Evolutionary conservation across 2,113 vertebrate species (phyloP).

Genomic region (Aegotheles bennettii): DNA sequence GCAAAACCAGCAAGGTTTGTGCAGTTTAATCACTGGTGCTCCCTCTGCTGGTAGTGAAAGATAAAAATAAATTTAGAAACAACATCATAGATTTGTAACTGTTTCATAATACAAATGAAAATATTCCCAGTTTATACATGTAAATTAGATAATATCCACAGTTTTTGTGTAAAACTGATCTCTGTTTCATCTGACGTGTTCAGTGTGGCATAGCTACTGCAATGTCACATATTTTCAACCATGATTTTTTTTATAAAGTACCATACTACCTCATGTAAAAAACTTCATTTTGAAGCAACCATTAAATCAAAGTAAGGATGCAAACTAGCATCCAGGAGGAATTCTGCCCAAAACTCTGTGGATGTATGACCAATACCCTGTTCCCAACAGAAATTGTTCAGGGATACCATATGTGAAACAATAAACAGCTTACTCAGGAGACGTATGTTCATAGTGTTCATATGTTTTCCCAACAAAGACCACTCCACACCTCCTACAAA

Average conservation of each 20-base stretch:
- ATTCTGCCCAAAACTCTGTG: background rate
- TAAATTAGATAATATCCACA: background rate
- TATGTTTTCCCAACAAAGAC: background rate
- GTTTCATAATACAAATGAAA: background rate
- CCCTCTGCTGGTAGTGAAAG: constrained; percentile 75
- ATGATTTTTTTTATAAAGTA: background rate
- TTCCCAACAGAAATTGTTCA: background rate
- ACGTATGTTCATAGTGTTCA: background rate
- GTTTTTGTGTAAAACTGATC: background rate
- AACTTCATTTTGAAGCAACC: background rate
- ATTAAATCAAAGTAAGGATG: background rate
- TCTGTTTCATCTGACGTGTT: constrained; percentile 21
- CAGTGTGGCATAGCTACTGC: background rate
- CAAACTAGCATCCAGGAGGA: background rate
- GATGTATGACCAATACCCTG: background rate
- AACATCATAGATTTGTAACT: background rate
- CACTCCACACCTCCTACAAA: background rate
- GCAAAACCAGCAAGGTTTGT: background rate
- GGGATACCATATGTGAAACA: background rate
- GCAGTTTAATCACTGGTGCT: constrained; percentile 55
- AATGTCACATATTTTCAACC: background rate
- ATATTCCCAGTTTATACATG: background rate
- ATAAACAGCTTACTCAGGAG: background rate
- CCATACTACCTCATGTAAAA: background rate
- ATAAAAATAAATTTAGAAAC: background rate